Evolutionary conservation across 2,113 vertebrate genomes (phyloP).

Genomic region (Centrocercus urophasianus): DNA sequence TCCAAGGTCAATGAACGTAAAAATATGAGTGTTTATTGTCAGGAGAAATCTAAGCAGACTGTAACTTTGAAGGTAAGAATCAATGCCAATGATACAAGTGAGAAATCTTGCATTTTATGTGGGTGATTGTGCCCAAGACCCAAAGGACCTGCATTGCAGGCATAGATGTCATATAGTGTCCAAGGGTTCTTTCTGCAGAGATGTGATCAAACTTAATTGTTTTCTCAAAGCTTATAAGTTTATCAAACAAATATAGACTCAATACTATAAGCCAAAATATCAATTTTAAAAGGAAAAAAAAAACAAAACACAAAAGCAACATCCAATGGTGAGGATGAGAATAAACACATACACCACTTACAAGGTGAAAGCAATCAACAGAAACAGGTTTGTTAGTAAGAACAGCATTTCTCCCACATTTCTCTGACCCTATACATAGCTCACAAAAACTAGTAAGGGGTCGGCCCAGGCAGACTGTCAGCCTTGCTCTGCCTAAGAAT

Average conservation of each 20-base stretch:
- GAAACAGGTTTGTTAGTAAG: background rate
- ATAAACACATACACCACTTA: background rate
- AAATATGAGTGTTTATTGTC: background rate
- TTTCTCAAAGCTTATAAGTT: background rate
- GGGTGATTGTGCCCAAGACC: fast-evolving
- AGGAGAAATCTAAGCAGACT: background rate
- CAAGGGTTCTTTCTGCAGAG: background rate
- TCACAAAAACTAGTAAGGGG: background rate
- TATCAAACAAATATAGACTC: background rate
- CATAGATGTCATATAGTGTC: background rate
- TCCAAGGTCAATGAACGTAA: background rate
- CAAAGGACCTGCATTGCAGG: background rate
- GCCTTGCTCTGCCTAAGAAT: background rate
- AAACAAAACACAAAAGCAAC: background rate
- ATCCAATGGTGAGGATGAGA: background rate
- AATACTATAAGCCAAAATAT: background rate
- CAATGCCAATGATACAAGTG: background rate
- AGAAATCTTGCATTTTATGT: background rate
- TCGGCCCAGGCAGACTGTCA: background rate
- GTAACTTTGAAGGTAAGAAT: background rate
- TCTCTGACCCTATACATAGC: background rate
- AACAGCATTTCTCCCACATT: background rate
- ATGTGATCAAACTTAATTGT: background rate
- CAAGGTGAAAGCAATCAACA: background rate
- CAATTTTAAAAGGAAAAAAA: fast-evolving